A percentile compares a stretch with the other conserved stretches of the same genome.
Conservation (phyloP, 64 coral and sea anemone genomes). For the Cladopsammia gracilis region DNA sequence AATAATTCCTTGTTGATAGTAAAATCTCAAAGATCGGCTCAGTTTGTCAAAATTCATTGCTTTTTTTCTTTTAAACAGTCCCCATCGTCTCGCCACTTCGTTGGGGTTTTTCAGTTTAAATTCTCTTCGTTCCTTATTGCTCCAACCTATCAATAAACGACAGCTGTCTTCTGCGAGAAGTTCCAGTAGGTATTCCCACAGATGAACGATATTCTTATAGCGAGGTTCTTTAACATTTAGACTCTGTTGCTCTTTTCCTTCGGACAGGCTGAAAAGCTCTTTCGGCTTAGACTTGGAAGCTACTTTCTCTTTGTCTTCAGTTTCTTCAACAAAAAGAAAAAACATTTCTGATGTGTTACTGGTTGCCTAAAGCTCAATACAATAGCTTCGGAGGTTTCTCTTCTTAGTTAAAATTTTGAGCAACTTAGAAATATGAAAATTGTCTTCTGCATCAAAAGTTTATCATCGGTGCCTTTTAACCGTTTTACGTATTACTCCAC, state of each 20-base stretch:
- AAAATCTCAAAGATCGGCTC: constrained; percentile 66
- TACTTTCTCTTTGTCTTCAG: neutral
- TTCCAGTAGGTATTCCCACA: constrained; percentile 76
- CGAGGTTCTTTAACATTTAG: neutral
- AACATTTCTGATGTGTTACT: too few species aligned
- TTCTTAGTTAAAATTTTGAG: too few species aligned
- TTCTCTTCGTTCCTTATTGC: constrained; percentile 26
- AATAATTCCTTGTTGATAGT: constrained; percentile 71
- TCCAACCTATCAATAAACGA: constrained; percentile 60
- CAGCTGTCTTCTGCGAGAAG: constrained; percentile 36
- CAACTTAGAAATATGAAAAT: neutral
- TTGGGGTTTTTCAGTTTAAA: constrained; percentile 60
- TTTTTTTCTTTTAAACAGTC: constrained; percentile 35
- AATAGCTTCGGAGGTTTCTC: too few species aligned
- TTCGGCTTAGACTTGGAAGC: neutral
- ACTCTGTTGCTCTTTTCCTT: neutral
- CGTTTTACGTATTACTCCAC: too few species aligned
- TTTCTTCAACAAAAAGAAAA: neutral
- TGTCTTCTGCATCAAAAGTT: too few species aligned
- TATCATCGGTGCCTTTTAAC: too few species aligned
- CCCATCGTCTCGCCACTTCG: constrained; percentile 67
- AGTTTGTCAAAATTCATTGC: constrained; percentile 75
- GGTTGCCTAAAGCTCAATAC: too few species aligned
- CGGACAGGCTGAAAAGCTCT: neutral
- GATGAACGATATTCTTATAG: constrained; percentile 66